Evolutionary conservation across 2,113 vertebrate species (phyloP).

Genomic region (Aphelocoma coerulescens): DNA sequence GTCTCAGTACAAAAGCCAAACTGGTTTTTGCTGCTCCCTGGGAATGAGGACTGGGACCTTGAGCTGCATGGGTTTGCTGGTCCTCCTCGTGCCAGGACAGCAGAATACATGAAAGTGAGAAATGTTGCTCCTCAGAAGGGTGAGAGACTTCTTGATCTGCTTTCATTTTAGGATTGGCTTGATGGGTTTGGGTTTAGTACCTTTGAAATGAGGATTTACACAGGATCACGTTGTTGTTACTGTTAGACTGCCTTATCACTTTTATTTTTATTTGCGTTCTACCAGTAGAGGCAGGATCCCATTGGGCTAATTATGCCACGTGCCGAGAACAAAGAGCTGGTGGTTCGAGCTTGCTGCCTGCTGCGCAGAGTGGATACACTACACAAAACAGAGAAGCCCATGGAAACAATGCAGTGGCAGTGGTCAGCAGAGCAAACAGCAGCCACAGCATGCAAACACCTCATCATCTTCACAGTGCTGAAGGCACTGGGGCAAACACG

Average conservation of each 20-base stretch:
- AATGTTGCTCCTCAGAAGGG: not conserved
- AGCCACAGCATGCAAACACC: not conserved
- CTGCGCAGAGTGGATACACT: fast-evolving
- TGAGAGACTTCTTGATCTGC: not conserved
- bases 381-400: not conserved
- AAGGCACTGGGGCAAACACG: not conserved
- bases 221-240: not conserved
- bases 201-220: not conserved
- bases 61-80: not conserved
- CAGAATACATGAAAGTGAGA: fast-evolving
- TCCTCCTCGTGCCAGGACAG: not conserved
- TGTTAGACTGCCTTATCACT: not conserved
- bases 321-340: not conserved
- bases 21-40: not conserved
- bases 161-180: not conserved
- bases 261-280: not conserved
- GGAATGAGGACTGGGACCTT: not conserved
- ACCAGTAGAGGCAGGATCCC: not conserved
- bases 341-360: not conserved
- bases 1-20: not conserved
- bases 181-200: not conserved
- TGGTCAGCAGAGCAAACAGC: not conserved
- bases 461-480: not conserved
- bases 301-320: not conserved
- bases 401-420: not conserved